Evolutionary conservation across 2,888 invertebrate species (phyloP), one percentile per base, ranked within the genome.

Genomic region (Stenurella melanura): DNA sequence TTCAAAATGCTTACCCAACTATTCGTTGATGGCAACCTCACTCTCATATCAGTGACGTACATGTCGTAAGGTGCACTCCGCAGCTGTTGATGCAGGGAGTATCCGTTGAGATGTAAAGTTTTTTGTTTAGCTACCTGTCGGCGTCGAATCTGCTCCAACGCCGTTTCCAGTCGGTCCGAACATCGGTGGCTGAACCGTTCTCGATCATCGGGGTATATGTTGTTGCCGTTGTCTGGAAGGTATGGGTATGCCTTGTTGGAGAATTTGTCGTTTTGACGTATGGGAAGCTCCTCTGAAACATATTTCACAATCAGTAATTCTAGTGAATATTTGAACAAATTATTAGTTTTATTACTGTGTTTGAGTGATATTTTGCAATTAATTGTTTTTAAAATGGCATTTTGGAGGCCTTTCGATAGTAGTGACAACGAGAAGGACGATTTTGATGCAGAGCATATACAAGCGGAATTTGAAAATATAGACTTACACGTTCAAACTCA

Each of bases 31-130:
- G 95, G 94, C 18, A 95, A 90, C 6, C 94, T 91, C 0, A 95
- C 94, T 57, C 92, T 89, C 93, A 94, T 93, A 80, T 93, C 91
- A 0, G 93, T 93, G 63, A 94, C 93, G 85, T 93, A 93, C 93
- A 94, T 93, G 83, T 94, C 93, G 67, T 92, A 91, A 0, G 93
- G 93, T 9, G 92, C 93, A 68, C 91, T 90, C 57, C 93, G 89
- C 86, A 94, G 89, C 80, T 92, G 92, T 83, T 94, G 93, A 83
- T 93, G 92, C 63, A 94, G 86, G 38, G 93, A 93, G 89, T 93
- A 94, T 9, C 93, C 93, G 80, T 92, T 91, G 56, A 93, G 88
- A 84, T 93, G 92, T 75, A 93, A 83, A 26, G 86, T 87, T 76
- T 87, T 88, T 78, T 88, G 90, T 85, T 92, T 92, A 64, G 90